Conservation (phyloP, 2,113 vertebrate genomes). For the Trematomus loennbergii region DNA sequence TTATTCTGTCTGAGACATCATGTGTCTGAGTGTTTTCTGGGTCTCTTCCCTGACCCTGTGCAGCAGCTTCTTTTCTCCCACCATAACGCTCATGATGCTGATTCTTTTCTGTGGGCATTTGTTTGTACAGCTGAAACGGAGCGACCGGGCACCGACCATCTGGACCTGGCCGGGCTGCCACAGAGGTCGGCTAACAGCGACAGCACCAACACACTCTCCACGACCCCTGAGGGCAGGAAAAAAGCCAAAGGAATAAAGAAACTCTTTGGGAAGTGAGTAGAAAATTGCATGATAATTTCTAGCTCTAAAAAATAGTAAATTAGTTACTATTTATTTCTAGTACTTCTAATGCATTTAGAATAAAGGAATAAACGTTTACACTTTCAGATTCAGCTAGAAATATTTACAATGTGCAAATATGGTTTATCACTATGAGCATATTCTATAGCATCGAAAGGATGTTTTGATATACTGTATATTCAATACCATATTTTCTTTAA, state of each 20-base stretch:
- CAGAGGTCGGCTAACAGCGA: constrained; percentile 84
- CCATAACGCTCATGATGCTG: constrained; percentile 21
- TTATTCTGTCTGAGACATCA: constrained; percentile 20
- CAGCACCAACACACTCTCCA: constrained; percentile 86
- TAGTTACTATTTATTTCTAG: no score
- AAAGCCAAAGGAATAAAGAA: constrained; percentile 96
- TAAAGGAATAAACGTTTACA: not conserved
- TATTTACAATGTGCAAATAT: not conserved
- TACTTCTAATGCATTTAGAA: not conserved
- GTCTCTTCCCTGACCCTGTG: constrained; percentile 3
- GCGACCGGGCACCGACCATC: constrained; percentile 88
- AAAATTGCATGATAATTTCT: not conserved
- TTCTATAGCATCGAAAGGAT: not conserved
- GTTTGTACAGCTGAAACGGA: constrained; percentile 91
- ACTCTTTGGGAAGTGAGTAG: constrained; percentile 93
- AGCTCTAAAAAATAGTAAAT: not conserved
- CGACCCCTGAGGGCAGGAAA: constrained; percentile 91
- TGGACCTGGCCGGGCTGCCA: constrained; percentile 91
- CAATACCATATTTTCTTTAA: constrained; percentile 51
- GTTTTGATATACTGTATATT: not conserved
- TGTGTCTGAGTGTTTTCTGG: constrained; percentile 36
- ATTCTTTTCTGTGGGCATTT: constrained; percentile 47
- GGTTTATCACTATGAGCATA: not conserved
- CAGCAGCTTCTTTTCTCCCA: constrained; percentile 13
- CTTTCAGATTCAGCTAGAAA: not conserved